Evolutionary conservation across 2,888 invertebrate species (phyloP).

Genomic region (Campopleginae sp.): DNA sequence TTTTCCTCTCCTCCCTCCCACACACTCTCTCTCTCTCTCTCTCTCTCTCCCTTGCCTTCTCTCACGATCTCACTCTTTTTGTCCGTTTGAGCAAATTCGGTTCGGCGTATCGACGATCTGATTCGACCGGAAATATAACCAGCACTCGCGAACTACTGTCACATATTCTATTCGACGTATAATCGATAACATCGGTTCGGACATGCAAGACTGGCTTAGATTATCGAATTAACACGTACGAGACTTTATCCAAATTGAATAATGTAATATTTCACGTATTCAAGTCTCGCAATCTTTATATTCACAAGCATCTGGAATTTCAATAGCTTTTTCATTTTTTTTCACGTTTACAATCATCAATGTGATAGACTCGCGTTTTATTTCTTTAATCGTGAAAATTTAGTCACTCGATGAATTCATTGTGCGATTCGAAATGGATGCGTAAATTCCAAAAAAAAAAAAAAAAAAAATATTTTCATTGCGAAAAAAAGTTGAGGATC

Average conservation of each 20-base stretch:
- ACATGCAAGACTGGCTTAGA: conserved; percentile 77
- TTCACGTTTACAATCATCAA: neutral
- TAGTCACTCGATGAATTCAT: neutral
- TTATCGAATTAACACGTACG: conserved; percentile 73
- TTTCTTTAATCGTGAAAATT: neutral
- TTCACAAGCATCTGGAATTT: neutral
- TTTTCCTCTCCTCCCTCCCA: conserved; percentile 2
- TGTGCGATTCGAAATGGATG: neutral
- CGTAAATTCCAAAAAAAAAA: neutral
- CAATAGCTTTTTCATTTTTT: neutral
- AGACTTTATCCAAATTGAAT: conserved; percentile 56
- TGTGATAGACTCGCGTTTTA: neutral
- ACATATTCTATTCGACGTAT: conserved; percentile 74
- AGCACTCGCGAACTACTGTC: conserved; percentile 54
- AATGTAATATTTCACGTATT: conserved; percentile 36
- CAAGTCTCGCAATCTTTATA: neutral
- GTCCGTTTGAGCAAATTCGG: conserved; percentile 5
- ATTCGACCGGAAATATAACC: conserved; percentile 18
- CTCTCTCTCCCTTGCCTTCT: neutral
- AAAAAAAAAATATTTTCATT: neutral
- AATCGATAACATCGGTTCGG: conserved; percentile 75
- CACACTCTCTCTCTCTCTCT: neutral
- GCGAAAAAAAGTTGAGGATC: neutral
- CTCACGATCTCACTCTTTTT: neutral
- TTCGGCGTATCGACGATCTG: conserved; percentile 39